Conservation (phyloP, 2,113 vertebrate species). For the Toxotes jaculatrix region DNA sequence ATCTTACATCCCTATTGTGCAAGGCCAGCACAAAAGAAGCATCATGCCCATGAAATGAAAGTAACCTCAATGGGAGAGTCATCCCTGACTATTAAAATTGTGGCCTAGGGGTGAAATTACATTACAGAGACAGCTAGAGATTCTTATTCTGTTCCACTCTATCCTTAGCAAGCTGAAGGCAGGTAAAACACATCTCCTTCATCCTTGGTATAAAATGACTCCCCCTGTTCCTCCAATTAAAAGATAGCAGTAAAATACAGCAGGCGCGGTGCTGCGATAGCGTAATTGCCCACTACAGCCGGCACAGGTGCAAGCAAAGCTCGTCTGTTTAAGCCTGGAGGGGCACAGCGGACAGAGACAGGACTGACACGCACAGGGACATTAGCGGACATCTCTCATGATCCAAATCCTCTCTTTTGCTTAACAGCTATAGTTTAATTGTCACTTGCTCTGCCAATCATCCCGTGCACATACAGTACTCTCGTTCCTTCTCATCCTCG, state of each 20-base stretch:
- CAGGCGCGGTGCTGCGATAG: slow-evolving; percentile 52
- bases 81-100: slow-evolving; percentile 77
- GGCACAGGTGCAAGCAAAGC: slow-evolving; percentile 30
- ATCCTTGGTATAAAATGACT: slow-evolving; percentile 68
- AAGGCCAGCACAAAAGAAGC: slow-evolving; percentile 76
- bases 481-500: slow-evolving; percentile 46
- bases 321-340: slow-evolving; percentile 66
- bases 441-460: slow-evolving; percentile 71
- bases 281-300: slow-evolving; percentile 68
- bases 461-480: not conserved
- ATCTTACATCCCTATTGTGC: slow-evolving; percentile 70
- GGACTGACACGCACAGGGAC: slow-evolving; percentile 57
- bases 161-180: slow-evolving; percentile 71
- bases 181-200: slow-evolving; percentile 74
- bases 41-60: slow-evolving; percentile 71
- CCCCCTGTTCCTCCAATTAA: slow-evolving; percentile 79
- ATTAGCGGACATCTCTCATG: slow-evolving; percentile 62
- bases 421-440: slow-evolving; percentile 74
- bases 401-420: slow-evolving; percentile 75
- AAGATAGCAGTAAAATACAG: slow-evolving; percentile 76
- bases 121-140: slow-evolving; percentile 69
- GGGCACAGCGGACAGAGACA: slow-evolving; percentile 39
- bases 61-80: slow-evolving; percentile 73
- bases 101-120: slow-evolving; percentile 78
- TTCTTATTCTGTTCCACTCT: slow-evolving; percentile 69